These are phyloP conservation scores for Mesopsocus fuscifrons DNA, from an alignment of 2,888 invertebrate genomes.

Conservation along the genomic window DNA sequence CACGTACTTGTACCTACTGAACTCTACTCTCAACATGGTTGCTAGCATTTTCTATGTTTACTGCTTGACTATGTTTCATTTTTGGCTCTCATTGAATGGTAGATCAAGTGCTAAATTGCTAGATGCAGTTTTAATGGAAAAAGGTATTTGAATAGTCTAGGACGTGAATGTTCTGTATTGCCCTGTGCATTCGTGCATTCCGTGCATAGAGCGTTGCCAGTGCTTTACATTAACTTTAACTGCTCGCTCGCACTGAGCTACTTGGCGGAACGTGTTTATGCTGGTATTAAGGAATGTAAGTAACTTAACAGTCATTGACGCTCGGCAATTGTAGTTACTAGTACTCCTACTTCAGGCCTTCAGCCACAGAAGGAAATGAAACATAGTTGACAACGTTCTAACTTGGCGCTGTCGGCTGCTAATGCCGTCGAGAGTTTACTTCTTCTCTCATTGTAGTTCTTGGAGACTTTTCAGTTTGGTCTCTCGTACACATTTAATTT, in stretches of 20 bases:
- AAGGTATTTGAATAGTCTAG: no score
- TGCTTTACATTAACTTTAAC: conserved; percentile 2
- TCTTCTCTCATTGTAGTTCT: conserved; percentile 8
- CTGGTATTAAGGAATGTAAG: no score
- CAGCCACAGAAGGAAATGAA: no score
- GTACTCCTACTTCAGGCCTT: no score
- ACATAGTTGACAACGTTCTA: conserved; percentile 1
- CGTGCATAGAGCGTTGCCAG: no score
- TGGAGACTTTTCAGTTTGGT: conserved; percentile 5
- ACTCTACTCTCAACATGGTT: background rate
- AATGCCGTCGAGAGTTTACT: background rate
- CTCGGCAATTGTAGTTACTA: no score
- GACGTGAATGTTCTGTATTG: no score
- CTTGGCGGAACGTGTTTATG: no score
- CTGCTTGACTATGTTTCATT: background rate
- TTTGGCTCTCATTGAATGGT: background rate
- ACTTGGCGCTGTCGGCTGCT: conserved; percentile 8
- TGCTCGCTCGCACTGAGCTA: background rate
- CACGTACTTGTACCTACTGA: no score
- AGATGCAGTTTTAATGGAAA: background rate
- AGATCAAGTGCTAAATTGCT: background rate
- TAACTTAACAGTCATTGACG: no score
- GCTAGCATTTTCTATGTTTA: background rate
- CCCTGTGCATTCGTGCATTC: no score
- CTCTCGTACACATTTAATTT: conserved; percentile 6